A percentile compares a stretch with the other conserved stretches of the same genome.
phyloP scores from a whole-genome alignment of 2,113 vertebrate genomes.

The Lophius piscatorius region DNA sequence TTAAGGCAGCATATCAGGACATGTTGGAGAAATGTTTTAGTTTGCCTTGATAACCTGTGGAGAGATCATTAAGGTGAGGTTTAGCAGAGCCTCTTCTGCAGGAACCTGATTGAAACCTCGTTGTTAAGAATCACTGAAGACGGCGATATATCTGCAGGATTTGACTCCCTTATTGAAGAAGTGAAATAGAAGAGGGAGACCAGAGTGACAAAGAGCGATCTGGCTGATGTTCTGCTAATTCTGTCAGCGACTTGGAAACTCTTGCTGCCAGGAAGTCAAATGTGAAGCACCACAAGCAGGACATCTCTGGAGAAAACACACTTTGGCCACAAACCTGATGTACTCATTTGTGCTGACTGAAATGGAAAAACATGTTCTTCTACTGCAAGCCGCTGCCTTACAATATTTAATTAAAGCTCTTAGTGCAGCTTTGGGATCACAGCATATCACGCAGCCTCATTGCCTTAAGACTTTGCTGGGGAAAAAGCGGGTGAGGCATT shows the following conservation, averaged over 20 bases:
- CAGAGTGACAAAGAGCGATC: conserved; percentile 25
- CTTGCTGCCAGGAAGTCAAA: background rate
- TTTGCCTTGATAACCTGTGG: no score
- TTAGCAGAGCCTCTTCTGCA: conserved; percentile 46
- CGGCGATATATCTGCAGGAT: conserved; percentile 53
- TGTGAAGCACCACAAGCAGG: conserved; percentile 1
- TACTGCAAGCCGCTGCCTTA: conserved; percentile 1
- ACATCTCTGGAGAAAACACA: background rate
- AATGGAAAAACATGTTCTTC: no score
- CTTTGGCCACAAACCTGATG: conserved; percentile 2
- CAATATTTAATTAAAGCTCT: conserved; percentile 55
- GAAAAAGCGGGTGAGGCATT: conserved; percentile 8
- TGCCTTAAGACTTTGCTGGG: conserved; percentile 33
- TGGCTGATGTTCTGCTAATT: conserved; percentile 31
- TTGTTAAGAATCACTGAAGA: conserved; percentile 37
- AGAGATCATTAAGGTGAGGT: conserved; percentile 54
- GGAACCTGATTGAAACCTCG: conserved; percentile 52
- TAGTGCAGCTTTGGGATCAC: conserved; percentile 35
- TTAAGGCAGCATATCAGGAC: background rate
- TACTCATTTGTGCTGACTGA: no score
- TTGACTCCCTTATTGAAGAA: conserved; percentile 51
- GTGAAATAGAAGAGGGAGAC: conserved; percentile 32
- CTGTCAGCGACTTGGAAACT: conserved; percentile 26
- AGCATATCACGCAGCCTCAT: conserved; percentile 37
- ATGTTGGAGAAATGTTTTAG: conserved; percentile 3